These are phyloP conservation scores for Heterotilapia buettikoferi DNA, from an alignment of 2,113 vertebrate genomes.

Conservation along the genomic window DNA sequence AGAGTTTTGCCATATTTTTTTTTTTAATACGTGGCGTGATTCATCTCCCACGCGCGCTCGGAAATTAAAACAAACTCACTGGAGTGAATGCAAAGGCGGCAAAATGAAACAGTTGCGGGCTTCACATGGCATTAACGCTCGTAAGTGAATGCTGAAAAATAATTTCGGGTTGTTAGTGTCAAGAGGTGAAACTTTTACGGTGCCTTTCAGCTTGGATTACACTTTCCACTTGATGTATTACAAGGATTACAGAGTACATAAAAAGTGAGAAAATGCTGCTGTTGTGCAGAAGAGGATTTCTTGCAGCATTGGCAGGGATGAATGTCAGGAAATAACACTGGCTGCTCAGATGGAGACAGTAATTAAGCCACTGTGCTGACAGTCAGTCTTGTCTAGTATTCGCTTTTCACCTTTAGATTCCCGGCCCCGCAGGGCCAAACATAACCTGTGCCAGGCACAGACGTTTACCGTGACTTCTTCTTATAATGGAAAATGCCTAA, in stretches of 20 bases:
- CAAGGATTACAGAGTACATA: constrained; percentile 21
- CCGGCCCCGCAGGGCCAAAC: background rate
- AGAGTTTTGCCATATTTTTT: background rate
- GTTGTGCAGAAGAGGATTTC: constrained; percentile 31
- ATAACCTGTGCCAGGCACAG: background rate
- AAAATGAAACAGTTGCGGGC: background rate
- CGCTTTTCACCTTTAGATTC: constrained; percentile 11
- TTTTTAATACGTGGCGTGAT: background rate
- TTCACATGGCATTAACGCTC: background rate
- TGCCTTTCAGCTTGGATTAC: constrained; percentile 13
- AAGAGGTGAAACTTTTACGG: background rate
- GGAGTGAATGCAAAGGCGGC: background rate
- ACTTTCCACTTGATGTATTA: background rate
- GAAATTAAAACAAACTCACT: background rate
- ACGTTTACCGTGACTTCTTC: background rate
- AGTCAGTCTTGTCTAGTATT: constrained; percentile 26
- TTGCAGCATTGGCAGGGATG: constrained; percentile 24
- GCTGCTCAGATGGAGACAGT: constrained; percentile 33
- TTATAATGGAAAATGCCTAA: background rate
- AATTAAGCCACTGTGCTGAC: constrained; percentile 63
- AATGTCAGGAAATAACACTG: constrained; percentile 43
- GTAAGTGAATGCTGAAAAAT: background rate
- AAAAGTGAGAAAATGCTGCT: background rate
- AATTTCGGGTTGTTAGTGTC: background rate
- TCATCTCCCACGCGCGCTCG: background rate